Base-by-base conservation (phyloP, 2,797 vertebrate genomes). In the Gymnopithys bicolor region DNA sequence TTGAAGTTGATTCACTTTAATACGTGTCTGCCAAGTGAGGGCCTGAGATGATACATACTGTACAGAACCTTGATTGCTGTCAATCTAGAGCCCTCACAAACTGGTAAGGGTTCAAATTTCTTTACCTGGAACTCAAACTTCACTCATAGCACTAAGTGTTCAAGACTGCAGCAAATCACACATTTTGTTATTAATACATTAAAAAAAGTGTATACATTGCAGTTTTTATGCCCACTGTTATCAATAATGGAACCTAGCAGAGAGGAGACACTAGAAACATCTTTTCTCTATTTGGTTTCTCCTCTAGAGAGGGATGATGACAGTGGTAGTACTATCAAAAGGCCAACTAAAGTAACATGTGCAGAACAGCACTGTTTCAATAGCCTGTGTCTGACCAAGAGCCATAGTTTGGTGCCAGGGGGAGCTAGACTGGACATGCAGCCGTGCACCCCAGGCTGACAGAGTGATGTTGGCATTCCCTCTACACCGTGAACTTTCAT, bases 1-100 rank as follows among this genome's bases (percentile, higher is more conserved):
- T 93, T 90, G 86, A 94, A 93, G 93, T 87, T 52, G 37, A 81
- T 89, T 94, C 86, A 49, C 75, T 89, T 43, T 89, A 81, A 7
- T 79, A 73, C 73, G 28, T 71, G 90, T 95, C 92, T 96, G 94
- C 90, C 86, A 95, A 87, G 46, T 71, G 69, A 67, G 55, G 78
- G 71, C 90, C 67, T 52, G n/a, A 64, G 60, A 87, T 79, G 63
- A 60, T 90, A 67, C 0, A 3, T 63, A 56, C 33, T 58, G 70
- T 27, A 32, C 2, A 3, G 87, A 79, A 59, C 55, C 51, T 66
- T 23, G 33, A 53, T 55, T 74, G 39, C 85, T 78, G 39, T 48
- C 71, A 81, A 76, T 83, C 74, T 76, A 63, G 51, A 66, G 63
- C 48, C 39, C 82, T 83, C 1, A 4, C 3, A 8, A 62, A 45